These are phyloP conservation scores for Congeria kusceri DNA, from an alignment of 2,888 invertebrate species.

Conservation along the genomic window DNA sequence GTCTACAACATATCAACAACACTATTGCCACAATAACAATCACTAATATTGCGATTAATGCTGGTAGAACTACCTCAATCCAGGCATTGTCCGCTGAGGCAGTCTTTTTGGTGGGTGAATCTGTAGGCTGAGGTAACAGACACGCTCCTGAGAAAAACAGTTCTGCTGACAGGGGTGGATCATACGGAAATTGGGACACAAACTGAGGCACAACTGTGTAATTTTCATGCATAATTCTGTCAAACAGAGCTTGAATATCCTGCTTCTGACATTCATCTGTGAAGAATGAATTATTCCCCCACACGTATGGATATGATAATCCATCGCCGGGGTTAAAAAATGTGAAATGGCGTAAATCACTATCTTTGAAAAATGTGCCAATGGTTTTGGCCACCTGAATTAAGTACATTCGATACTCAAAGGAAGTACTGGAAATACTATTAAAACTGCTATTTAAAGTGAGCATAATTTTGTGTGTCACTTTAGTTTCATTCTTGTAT, in stretches of 20 bases:
- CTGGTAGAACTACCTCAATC: conserved; percentile 65
- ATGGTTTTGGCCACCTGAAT: conserved; percentile 41
- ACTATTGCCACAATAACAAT: conserved; percentile 58
- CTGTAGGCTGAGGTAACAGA: conserved; percentile 31
- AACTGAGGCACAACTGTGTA: conserved; percentile 33
- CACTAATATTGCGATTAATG: conserved; percentile 57
- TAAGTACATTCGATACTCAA: conserved; percentile 32
- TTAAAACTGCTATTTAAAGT: conserved; percentile 43
- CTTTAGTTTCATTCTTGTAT: conserved; percentile 50
- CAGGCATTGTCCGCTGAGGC: conserved; percentile 54
- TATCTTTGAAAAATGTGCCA: conserved; percentile 49
- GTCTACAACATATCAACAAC: conserved; percentile 60
- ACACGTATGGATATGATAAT: conserved; percentile 22
- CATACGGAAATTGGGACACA: conserved; percentile 23
- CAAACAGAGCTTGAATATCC: conserved; percentile 42
- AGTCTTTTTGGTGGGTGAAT: conserved; percentile 24
- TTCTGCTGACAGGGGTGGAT: conserved; percentile 30
- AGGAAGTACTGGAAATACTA: conserved; percentile 5
- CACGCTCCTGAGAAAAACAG: conserved; percentile 51
- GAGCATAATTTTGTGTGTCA: conserved; percentile 54
- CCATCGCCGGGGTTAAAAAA: conserved; percentile 47
- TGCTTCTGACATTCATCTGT: conserved; percentile 40
- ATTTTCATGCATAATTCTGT: conserved; percentile 44
- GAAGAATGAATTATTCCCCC: conserved; percentile 60
- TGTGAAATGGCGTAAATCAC: conserved; percentile 39